Evolutionary conservation across 2,888 invertebrate genomes (phyloP), one percentile per base, ranked within the genome.

Genomic region (Epinotia brunnichana): DNA sequence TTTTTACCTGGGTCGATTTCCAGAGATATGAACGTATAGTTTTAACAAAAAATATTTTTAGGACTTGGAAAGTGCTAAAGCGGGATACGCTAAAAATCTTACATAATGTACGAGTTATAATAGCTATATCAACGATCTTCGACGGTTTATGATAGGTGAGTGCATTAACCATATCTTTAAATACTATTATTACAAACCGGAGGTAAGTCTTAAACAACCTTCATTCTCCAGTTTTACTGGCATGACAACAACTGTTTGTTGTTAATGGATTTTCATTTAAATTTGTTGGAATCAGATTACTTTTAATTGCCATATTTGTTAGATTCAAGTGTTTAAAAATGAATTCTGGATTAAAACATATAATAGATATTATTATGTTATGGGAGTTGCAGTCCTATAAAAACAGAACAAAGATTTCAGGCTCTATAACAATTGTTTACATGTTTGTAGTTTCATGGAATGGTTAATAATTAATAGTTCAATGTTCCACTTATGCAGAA

Each of bases 61-160:
- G 21, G 15, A 13, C 17, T 61, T 24, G 4, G 1, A n/a, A 62
- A 68, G 61, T 72, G 68, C 48, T 56, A 51, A 56, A 19, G 61
- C 48, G 57, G 51, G 51, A 57, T 62, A 41, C 21, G 11, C 19
- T 39, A 41, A 24, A 68, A 73, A 72, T 74, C 77, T 78, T 78
- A 79, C 70, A 76, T 79, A 78, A 78, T 80, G 79, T 21, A 51
- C 19, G 57, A 59, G 41, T 53, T 73, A 53, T 73, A 73, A 63
- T 69, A 73, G 53, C 57, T 24, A 51, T 62, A 73, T 39, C 63
- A 21, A 59, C 68, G 68, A 63, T 57, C 35, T 57, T 62, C 79
- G 75, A 76, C 80, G 78, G 82, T 87, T 79, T 84, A 84, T 85
- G 84, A 79, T 84, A 85, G 84, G 88, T 88, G 79, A 85, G 88